A percentile compares a stretch with the other conserved stretches of the same genome.
These are phyloP conservation scores for Drosophila buzzatii DNA, from an alignment of 2,888 invertebrate species.

Conservation along the genomic window DNA sequence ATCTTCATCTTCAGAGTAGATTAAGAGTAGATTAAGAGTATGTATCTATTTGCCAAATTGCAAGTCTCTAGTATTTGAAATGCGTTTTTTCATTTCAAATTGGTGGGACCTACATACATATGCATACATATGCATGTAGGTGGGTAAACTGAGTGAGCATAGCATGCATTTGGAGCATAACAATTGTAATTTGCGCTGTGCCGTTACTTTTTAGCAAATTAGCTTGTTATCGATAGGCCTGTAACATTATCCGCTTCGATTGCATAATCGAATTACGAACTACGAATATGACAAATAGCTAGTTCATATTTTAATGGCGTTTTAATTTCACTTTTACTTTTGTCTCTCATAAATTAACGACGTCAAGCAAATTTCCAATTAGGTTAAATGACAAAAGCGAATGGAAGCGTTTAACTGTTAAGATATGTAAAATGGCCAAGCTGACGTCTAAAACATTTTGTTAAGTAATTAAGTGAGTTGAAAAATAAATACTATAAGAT, in stretches of 20 bases:
- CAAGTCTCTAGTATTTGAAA: no score
- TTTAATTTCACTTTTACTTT: constrained; percentile 68
- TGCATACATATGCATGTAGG: background rate
- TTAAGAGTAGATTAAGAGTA: no score
- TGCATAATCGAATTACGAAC: constrained; percentile 21
- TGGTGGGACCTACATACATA: no score
- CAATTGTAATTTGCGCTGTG: constrained; percentile 12
- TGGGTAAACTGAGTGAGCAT: background rate
- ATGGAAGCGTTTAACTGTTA: constrained; percentile 48
- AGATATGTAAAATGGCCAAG: constrained; percentile 11
- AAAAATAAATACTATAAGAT: background rate
- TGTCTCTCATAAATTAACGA: constrained; percentile 63
- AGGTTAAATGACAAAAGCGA: constrained; percentile 57
- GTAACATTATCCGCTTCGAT: constrained; percentile 18
- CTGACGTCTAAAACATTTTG: constrained; percentile 3
- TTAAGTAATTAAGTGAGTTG: background rate
- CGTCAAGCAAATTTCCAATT: constrained; percentile 47
- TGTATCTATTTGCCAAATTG: no score
- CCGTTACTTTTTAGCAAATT: constrained; percentile 26
- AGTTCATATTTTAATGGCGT: constrained; percentile 7
- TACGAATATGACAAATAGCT: constrained; percentile 32
- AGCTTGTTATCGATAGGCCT: constrained; percentile 40
- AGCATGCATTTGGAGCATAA: constrained; percentile 14
- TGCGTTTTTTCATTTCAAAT: no score
- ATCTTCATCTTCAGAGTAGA: no score